Base-by-base conservation (phyloP, 37 sponge, comb jelly and placozoan genomes). In the Theonella swinhoei region DNA sequence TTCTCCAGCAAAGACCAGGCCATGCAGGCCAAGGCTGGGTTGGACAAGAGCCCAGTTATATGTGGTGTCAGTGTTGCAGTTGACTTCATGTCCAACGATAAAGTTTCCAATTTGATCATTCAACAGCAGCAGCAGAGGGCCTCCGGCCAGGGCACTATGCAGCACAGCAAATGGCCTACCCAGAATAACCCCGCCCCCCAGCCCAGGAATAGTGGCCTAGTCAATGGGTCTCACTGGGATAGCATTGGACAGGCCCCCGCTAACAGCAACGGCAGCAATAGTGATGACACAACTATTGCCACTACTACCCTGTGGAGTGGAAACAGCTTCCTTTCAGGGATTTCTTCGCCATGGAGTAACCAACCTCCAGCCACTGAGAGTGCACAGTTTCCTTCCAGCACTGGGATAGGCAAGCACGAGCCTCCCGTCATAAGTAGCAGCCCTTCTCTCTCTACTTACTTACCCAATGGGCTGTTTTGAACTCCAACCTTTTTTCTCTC, bases 391-490 rank as follows among this genome's bases (percentile, higher is more conserved):
- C 62, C 63, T 9, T 76, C 77, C 1, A 58, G 63, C 23, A 28
- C 29, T 5, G 37, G 19, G 9, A 20, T 14, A 3, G 64, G 69
- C 69, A 68, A 68, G 30, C 69, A 68, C 31, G 42, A 64, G 23
- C 39, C 72, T 29, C 9, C 31, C 24, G 19, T 25, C 29, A 70
- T 72, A 26, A 80, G 80, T 37, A 39, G 83, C 30, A 82, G 74
- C 31, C 82, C 85, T 33, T 79, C 88, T 5, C 63, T 87, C 39
- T 70, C 82, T 14, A 77, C 86, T 0, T 76, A 84, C 42, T 78
- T 92, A 33, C 93, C 93, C 62, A 84, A 85, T 80, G 93, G 89
- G 24, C 68, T 92, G 25, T 77, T 92, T 65, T 87, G 74, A 88
- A 47, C 54, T 47, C 54, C 14, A 7, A 17, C 54, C 14, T 14